Percentiles rank a stretch among this genome's conserved stretches.
Conservation (phyloP, 2,113 vertebrate species). For the Ovis canadensis region DNA sequence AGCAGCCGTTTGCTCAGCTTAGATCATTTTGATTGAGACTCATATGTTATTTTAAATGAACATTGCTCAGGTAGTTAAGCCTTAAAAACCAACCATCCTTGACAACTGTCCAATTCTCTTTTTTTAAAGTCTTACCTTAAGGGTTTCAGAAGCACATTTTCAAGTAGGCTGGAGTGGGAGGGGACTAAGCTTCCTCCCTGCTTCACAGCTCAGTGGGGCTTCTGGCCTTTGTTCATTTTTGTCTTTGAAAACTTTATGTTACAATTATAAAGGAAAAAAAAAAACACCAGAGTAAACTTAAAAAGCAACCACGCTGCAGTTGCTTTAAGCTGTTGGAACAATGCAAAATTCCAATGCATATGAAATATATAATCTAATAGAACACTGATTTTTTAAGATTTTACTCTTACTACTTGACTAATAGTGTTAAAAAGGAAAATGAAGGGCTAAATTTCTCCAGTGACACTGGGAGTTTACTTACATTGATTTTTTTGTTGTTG, state of each 20-base stretch:
- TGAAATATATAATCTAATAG: background rate
- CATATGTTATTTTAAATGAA: slow-evolving; percentile 68
- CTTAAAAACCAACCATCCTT: slow-evolving; percentile 74
- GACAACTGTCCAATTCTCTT: slow-evolving; percentile 65
- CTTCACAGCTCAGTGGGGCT: background rate
- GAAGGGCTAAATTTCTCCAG: background rate
- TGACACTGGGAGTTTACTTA: background rate
- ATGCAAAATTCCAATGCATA: background rate
- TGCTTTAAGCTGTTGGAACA: background rate
- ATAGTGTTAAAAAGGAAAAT: background rate
- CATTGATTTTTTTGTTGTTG: background rate
- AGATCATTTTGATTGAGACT: slow-evolving; percentile 69
- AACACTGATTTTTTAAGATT: background rate
- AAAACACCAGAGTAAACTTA: background rate
- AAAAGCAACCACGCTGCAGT: background rate
- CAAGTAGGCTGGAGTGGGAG: background rate
- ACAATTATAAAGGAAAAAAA: background rate
- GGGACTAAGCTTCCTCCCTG: background rate
- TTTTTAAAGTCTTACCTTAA: slow-evolving; percentile 63
- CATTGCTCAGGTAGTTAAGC: slow-evolving; percentile 68
- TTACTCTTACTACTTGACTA: background rate
- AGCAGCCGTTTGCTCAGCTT: slow-evolving; percentile 64
- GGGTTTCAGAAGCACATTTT: slow-evolving; percentile 63
- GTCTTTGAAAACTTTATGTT: slow-evolving; percentile 54
- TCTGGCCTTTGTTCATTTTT: slow-evolving; percentile 31